Evolutionary conservation across 2,113 vertebrate species (phyloP), one percentile per base, ranked within the genome.

Genomic region (Romanogobio albipinnatus): DNA sequence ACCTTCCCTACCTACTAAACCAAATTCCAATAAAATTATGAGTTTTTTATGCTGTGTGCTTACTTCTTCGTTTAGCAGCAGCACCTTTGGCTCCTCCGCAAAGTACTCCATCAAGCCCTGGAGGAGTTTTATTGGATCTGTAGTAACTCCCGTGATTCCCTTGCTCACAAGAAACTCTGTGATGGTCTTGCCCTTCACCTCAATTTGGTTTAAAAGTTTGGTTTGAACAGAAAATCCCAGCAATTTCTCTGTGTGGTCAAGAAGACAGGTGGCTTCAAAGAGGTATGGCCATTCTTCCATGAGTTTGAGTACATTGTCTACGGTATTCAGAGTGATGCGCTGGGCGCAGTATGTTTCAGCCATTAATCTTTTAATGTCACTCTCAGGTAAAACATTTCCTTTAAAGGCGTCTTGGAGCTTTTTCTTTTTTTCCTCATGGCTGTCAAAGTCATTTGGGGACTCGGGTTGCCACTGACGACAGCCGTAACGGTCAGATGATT

Each of bases 311-410:
- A 81, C 78, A 5, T 81, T 66, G 9, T 19, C 15, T 45, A 66
- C n/a, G 1, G 17, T 47, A 47, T 81, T 81, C 14, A 64, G 13
- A 24, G 78, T 64, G 78, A 64, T 36, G 14, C 59, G 78, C 9
- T 80, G 78, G 6, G 33, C 59, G n/a, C n/a, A 62, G n/a, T 79
- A 62, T 13, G 76, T 79, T 43, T 79, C 76, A 62, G 76, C 22
- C 76, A 49, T 81, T 19, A 49, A 29, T 29, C 10, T 64, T 29
- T 39, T 64, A 29, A 81, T 33, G 26, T 49, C 14, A 8, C 39
- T 66, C 43, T 81, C 59, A 14, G 59, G 59, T 29, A 81, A 36
- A 24, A 3, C 7, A 6, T 81, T 81, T 33, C 6, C 15, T 29
- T 45, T 64, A 61, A 26, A 66, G 2, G 39, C n/a, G 9, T 64